A percentile compares a stretch with the other conserved stretches of the same genome.
phyloP scores from a whole-genome alignment of 2,888 invertebrate genomes.

The Caenorhabditis sp. region DNA sequence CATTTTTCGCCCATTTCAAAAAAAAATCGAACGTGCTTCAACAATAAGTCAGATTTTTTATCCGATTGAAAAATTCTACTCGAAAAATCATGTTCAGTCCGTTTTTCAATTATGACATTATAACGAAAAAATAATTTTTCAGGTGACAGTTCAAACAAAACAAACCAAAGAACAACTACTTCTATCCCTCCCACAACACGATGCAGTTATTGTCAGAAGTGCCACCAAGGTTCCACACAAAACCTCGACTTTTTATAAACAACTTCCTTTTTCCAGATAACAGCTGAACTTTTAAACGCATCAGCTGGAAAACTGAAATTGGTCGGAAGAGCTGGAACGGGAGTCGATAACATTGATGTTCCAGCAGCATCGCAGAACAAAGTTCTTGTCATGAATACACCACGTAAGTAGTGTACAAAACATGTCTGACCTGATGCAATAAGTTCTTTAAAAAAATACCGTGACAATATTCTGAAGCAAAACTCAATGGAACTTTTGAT shows the following conservation, averaged over 20 bases:
- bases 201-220: slow-evolving; percentile 66
- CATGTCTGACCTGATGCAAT: not conserved
- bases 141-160: slow-evolving; percentile 61
- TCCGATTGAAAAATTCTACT: no score
- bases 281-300: slow-evolving; percentile 51
- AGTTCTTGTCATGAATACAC: slow-evolving; percentile 84
- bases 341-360: slow-evolving; percentile 96
- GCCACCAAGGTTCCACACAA: slow-evolving; percentile 69
- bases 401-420: slow-evolving; percentile 49
- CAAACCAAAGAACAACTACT: slow-evolving; percentile 59
- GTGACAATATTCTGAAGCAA: no score
- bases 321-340: slow-evolving; percentile 86
- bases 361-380: slow-evolving; percentile 83
- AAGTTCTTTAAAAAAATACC: no score
- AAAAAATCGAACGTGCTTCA: no score
- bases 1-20: no score
- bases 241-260: not conserved
- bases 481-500: no score
- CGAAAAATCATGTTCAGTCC: no score
- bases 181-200: slow-evolving; percentile 58
- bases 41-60: no score
- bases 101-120: no score
- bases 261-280: slow-evolving; percentile 37
- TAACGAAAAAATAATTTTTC: no score
- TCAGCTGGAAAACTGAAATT: slow-evolving; percentile 54